Evolutionary conservation across 2,113 vertebrate species (phyloP), one percentile per base, ranked within the genome.

Genomic region (Grantiella picta): DNA sequence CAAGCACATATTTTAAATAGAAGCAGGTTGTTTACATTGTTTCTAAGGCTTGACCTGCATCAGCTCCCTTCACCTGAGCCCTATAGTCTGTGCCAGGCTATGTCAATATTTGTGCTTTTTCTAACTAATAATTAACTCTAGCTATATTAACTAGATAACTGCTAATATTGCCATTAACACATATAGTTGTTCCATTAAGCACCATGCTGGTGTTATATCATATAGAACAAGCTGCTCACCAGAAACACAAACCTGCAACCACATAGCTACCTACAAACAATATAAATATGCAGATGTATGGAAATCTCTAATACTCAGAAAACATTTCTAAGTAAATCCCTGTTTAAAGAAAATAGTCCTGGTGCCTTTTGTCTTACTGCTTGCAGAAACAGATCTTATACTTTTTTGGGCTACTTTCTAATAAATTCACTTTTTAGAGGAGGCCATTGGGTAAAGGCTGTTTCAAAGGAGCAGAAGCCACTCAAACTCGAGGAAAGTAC

Each of bases 71-170:
- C 92, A 90, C 69, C 70, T 72, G 82, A 94, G 93, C 64, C 33
- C 35, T 57, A 33, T 1, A 92, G 25, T 25, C 42, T 20, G 20
- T 59, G 57, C 60, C 69, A 92, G 53, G 28, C 63, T 96, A 57
- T 66, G 93, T 96, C 93, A 97, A 96, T 94, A 96, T 97, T 97
- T 92, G 86, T 83, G 69, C 72, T 81, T 86, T 93, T 56, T 59
- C 92, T 78, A 90, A 89, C 21, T 90, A 97, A 97, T 94, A 83
- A 94, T 97, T 95, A 96, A 96, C 95, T 83, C 80, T 10, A 15
- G 63, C 59, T 63, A 35, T 2, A 5, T 44, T 56, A 93, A 81
- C 77, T 70, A 73, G 33, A 45, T 75, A 75, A 78, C 60, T 52
- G 33, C n/a, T 66, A 92, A 83, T 81, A 92, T 47, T 81, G 60